These are phyloP conservation scores for Tetramorium simillimum DNA, from an alignment of 1,140 invertebrate species.

Conservation along the genomic window DNA sequence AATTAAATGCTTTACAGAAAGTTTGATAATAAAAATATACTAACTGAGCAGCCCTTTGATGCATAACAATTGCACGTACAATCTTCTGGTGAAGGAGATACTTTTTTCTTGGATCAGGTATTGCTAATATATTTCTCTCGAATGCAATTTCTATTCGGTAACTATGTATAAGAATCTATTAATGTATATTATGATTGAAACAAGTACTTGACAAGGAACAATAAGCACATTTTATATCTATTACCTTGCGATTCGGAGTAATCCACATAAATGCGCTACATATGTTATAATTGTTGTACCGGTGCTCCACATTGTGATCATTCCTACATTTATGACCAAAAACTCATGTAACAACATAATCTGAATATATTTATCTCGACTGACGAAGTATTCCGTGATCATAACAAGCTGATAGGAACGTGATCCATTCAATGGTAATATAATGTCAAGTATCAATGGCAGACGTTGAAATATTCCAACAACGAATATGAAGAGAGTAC, in stretches of 20 bases:
- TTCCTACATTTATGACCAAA: not conserved
- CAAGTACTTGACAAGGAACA: not conserved
- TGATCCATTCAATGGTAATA: slow-evolving; percentile 34
- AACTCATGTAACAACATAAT: slow-evolving; percentile 27
- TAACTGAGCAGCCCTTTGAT: slow-evolving; percentile 1
- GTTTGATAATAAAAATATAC: not conserved
- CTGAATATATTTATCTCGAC: slow-evolving; percentile 37
- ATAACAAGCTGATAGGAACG: not conserved
- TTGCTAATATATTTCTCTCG: not conserved
- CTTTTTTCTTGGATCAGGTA: not conserved
- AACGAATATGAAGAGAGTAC: not conserved
- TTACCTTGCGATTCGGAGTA: slow-evolving; percentile 37
- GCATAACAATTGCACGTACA: slow-evolving; percentile 5
- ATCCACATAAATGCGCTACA: slow-evolving; percentile 1
- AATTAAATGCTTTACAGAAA: too few species aligned
- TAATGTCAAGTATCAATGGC: slow-evolving; percentile 11
- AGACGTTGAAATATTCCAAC: not conserved
- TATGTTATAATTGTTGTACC: not conserved
- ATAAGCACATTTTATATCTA: not conserved
- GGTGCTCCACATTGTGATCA: not conserved
- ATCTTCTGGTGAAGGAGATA: not conserved
- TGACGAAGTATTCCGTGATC: slow-evolving; percentile 24
- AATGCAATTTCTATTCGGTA: slow-evolving; percentile 3
- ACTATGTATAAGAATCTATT: slow-evolving; percentile 15
- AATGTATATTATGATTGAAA: not conserved